These are phyloP conservation scores for Priocnemis perturbator DNA, from an alignment of 2,888 invertebrate genomes.

Conservation along the genomic window DNA sequence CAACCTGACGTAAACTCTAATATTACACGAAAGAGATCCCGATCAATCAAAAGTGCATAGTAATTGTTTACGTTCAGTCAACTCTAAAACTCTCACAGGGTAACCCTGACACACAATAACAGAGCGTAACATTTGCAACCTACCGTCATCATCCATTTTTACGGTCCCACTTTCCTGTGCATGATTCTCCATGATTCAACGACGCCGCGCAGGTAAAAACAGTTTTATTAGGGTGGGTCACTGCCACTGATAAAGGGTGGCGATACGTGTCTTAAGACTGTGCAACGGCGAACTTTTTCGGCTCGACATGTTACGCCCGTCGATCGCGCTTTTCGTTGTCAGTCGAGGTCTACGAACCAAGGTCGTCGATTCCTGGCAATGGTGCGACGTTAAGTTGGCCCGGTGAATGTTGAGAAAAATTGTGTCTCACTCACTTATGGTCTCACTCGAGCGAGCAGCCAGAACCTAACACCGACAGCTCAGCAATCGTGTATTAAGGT, in stretches of 20 bases:
- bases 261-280: conserved; percentile 28
- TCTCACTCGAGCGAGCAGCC: no score
- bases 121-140: conserved; percentile 20
- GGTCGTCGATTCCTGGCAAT: no score
- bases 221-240: conserved; percentile 48
- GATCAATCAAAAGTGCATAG: not conserved
- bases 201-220: conserved; percentile 20
- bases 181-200: conserved; percentile 60
- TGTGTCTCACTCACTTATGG: no score
- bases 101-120: no score
- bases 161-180: conserved; percentile 47
- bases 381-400: no score
- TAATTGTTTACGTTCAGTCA: no score
- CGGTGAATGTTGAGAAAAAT: no score
- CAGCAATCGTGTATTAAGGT: no score
- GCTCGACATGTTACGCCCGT: conserved; percentile 11
- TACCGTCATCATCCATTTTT: conserved; percentile 57
- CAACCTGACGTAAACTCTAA: not conserved
- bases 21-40: not conserved
- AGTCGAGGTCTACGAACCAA: no score
- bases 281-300: conserved; percentile 15
- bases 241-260: conserved; percentile 37
- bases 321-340: not conserved
- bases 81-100: no score
- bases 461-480: no score